phyloP scores from a whole-genome alignment of 2,113 vertebrate species.

The Scolopax mira region DNA sequence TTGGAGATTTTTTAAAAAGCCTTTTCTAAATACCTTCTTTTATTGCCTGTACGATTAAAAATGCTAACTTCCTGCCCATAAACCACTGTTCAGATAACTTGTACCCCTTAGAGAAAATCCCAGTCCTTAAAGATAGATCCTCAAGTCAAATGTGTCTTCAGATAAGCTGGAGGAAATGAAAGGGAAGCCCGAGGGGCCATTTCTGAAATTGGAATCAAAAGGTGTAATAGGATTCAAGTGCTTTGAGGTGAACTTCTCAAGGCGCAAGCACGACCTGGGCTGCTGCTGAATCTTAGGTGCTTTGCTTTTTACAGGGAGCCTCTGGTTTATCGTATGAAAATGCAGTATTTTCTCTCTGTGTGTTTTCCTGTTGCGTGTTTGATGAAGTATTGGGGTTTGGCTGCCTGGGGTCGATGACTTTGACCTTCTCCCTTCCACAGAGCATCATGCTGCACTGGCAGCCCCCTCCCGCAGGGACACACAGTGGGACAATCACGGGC shows the following conservation, averaged over 20 bases:
- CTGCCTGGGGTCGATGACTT: background rate
- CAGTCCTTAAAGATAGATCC: background rate
- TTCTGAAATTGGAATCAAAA: background rate
- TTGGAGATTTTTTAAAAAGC: background rate
- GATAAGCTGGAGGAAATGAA: background rate
- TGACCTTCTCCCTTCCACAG: constrained; percentile 62
- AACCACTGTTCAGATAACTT: background rate
- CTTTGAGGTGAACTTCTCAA: background rate
- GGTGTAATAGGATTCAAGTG: background rate
- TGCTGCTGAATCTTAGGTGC: background rate
- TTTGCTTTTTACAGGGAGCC: background rate
- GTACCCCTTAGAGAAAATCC: background rate
- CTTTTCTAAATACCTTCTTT: background rate
- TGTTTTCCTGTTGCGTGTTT: background rate
- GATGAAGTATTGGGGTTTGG: background rate
- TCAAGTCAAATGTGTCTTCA: background rate
- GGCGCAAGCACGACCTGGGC: background rate
- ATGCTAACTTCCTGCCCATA: background rate
- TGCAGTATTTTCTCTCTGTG: fast-evolving
- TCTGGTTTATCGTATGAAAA: background rate
- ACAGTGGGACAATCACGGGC: constrained; percentile 90
- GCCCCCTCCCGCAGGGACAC: constrained; percentile 83
- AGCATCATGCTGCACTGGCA: constrained; percentile 94
- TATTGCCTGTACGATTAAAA: background rate
- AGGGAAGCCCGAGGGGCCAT: background rate